Percentiles rank a stretch among this genome's conserved stretches.
These are phyloP conservation scores for Paedocypris sp. DNA, from an alignment of 2,113 vertebrate species.

Conservation along the genomic window DNA sequence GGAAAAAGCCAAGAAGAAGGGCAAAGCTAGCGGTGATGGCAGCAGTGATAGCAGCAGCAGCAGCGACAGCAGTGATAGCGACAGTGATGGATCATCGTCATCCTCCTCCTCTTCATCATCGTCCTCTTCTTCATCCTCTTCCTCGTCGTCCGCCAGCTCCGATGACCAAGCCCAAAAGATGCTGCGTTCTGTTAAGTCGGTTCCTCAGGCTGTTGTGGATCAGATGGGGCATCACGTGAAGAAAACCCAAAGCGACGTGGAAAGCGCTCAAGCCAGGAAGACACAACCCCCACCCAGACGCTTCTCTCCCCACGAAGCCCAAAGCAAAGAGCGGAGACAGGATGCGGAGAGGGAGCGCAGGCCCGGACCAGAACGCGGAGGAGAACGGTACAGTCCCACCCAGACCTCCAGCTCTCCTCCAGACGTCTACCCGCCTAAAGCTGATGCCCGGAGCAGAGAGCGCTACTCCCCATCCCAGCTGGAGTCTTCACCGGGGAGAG, in stretches of 20 bases:
- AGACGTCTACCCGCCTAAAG: conserved; percentile 18
- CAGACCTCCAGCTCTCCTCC: conserved; percentile 32
- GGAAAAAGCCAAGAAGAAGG: conserved; percentile 26
- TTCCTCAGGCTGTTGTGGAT: background rate
- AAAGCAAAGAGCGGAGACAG: conserved; percentile 1
- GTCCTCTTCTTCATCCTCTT: conserved; percentile 44
- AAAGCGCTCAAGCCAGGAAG: background rate
- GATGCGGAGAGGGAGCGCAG: background rate
- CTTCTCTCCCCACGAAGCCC: background rate
- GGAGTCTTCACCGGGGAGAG: conserved; percentile 28
- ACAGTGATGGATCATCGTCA: conserved; percentile 54
- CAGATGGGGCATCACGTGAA: conserved; percentile 35
- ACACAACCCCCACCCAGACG: background rate
- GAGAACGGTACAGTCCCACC: conserved; percentile 31
- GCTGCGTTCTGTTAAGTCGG: background rate
- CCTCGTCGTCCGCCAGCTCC: no score
- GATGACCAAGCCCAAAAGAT: conserved; percentile 33
- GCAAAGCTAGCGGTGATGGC: conserved; percentile 30
- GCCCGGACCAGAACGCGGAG: conserved; percentile 4
- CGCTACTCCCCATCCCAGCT: conserved; percentile 2
- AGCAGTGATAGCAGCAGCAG: conserved; percentile 25
- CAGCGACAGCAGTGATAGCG: conserved; percentile 36
- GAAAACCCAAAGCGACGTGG: conserved; percentile 40
- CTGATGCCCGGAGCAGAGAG: conserved; percentile 10
- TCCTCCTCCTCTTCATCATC: conserved; percentile 43